Conservation (phyloP, 2,888 invertebrate species). For the Drosophila eohydei region DNA sequence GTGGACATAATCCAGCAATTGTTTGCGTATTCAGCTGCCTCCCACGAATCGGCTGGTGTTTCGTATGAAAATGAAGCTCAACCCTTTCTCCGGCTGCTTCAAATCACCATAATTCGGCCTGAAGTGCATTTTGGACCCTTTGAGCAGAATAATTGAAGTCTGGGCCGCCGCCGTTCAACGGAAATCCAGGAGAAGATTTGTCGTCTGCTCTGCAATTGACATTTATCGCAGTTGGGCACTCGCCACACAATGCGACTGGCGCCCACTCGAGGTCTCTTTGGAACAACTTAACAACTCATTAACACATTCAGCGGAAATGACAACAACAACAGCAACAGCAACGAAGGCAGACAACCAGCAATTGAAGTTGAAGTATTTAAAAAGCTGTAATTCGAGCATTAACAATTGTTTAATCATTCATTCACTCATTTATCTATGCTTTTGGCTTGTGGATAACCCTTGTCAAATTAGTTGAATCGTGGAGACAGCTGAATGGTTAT, state of each 20-base stretch:
- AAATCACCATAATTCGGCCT: conserved; percentile 5
- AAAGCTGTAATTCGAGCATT: conserved; percentile 56
- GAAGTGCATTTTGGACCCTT: conserved; percentile 39
- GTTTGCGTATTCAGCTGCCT: conserved; percentile 32
- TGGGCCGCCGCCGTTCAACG: conserved; percentile 26
- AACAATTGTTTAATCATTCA: conserved; percentile 44
- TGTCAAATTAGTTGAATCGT: conserved; percentile 61
- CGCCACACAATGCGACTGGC: conserved; percentile 34
- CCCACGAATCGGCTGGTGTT: conserved; percentile 23
- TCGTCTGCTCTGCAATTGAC: conserved; percentile 66
- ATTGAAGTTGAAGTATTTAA: conserved; percentile 49
- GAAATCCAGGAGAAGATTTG: conserved; percentile 29
- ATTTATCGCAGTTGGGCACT: conserved; percentile 69
- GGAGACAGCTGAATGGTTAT: conserved; percentile 14
- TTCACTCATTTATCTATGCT: conserved; percentile 19
- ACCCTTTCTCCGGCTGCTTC: conserved; percentile 13
- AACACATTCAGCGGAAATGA: conserved; percentile 59
- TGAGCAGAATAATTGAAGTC: conserved; percentile 47
- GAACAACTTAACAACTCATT: conserved; percentile 74
- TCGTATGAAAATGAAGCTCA: conserved; percentile 31
- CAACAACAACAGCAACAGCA: conserved; percentile 31
- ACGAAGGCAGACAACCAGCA: conserved; percentile 43
- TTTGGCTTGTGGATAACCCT: conserved; percentile 39
- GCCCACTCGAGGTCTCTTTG: conserved; percentile 45
- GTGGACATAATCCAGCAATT: conserved; percentile 47